Conservation (phyloP, 2,797 vertebrate species). For the Siniperca undulata region DNA sequence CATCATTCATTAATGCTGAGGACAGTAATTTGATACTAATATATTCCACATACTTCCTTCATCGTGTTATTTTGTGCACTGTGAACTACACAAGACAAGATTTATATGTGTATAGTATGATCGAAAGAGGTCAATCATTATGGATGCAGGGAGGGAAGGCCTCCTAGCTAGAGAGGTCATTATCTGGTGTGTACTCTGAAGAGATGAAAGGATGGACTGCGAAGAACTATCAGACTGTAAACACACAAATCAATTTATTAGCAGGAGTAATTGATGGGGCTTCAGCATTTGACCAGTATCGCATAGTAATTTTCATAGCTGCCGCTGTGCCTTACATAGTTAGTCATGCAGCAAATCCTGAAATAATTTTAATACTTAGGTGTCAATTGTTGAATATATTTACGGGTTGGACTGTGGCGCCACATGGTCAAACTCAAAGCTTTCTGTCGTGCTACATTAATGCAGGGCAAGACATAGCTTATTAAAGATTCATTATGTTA, state of each 20-base stretch:
- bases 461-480: conserved; percentile 2
- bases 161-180: conserved; percentile 55
- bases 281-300: conserved; percentile 52
- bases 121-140: conserved; percentile 76
- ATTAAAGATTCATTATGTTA: conserved; percentile 26
- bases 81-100: conserved; percentile 22
- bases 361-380: conserved; percentile 57
- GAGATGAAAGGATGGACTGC: conserved; percentile 47
- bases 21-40: conserved; percentile 74
- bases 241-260: conserved; percentile 75
- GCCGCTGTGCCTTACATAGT: conserved; percentile 40
- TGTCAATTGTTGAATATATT: conserved; percentile 53
- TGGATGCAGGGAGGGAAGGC: conserved; percentile 46
- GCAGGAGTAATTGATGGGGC: conserved; percentile 66
- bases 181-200: conserved; percentile 39
- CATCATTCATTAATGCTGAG: conserved; percentile 79
- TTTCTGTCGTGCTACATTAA: conserved; percentile 27
- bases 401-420: conserved; percentile 27
- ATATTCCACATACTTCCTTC: conserved; percentile 32
- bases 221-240: conserved; percentile 57
- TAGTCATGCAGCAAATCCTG: conserved; percentile 55
- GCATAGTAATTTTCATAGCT: conserved; percentile 49
- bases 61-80: conserved; percentile 15
- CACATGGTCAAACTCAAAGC: conserved; percentile 24
- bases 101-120: conserved; percentile 43